phyloP scores from a whole-genome alignment of 2,888 invertebrate genomes.

The Eutolmus rufibarbis region DNA sequence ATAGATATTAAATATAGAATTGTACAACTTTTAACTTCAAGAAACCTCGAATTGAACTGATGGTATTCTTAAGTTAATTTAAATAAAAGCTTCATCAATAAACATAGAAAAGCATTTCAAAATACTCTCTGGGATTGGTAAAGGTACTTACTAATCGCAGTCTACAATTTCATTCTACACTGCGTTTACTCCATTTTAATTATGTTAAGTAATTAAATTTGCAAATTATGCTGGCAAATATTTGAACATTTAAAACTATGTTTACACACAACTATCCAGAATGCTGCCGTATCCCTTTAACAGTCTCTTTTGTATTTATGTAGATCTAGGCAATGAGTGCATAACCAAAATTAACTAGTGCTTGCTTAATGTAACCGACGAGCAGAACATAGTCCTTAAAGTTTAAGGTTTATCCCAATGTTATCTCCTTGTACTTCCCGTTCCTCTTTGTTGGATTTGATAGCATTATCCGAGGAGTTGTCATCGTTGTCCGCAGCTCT shows the following conservation, averaged over 20 bases:
- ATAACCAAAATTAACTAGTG: background rate
- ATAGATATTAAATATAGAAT: too few relatives aligned
- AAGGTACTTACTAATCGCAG: background rate
- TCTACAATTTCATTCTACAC: background rate
- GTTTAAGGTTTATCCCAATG: background rate
- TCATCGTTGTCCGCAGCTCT: background rate
- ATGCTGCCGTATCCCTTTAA: background rate
- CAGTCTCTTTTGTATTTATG: background rate
- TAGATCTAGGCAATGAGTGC: background rate
- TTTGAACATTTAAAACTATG: background rate
- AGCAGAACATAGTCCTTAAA: background rate
- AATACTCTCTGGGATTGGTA: background rate
- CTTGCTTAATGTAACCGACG: background rate
- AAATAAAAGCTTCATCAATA: background rate
- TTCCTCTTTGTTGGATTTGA: background rate
- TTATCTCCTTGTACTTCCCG: background rate
- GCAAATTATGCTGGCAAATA: background rate
- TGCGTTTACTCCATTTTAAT: background rate
- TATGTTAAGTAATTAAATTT: background rate
- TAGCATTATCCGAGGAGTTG: background rate
- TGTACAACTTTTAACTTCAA: background rate
- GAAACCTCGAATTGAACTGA: background rate
- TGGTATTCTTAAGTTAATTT: background rate
- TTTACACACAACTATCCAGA: background rate
- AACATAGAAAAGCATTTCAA: background rate